Evolutionary conservation across 2,113 vertebrate genomes (phyloP).

Genomic region (Rhynchopsitta pachyrhyncha): DNA sequence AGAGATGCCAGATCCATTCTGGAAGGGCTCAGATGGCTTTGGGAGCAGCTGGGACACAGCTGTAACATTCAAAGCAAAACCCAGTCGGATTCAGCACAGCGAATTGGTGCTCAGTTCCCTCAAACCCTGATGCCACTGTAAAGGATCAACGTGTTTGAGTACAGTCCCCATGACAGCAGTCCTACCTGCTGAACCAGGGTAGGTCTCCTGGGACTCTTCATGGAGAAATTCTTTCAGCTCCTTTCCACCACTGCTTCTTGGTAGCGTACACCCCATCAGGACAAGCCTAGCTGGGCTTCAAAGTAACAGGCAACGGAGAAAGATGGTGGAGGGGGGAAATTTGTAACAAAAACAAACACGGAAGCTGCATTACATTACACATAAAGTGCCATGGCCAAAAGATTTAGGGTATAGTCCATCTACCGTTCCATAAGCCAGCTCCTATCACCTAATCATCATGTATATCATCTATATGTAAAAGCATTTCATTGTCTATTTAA

Average conservation of each 20-base stretch:
- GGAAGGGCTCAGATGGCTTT: neutral
- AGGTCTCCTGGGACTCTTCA: neutral
- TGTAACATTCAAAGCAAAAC: neutral
- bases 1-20: neutral
- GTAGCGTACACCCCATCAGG: fast-evolving
- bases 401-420: neutral
- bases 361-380: neutral
- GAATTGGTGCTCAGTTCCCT: neutral
- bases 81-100: neutral
- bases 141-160: neutral
- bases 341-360: neutral
- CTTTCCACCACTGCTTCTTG: neutral
- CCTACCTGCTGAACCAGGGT: neutral
- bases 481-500: neutral
- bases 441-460: neutral
- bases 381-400: neutral
- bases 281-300: neutral
- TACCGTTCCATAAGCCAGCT: neutral
- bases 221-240: neutral
- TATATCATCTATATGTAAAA: neutral
- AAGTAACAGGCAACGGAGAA: neutral
- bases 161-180: neutral
- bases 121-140: neutral
- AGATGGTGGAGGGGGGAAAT: neutral
- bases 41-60: neutral